Conservation (phyloP, 2,888 invertebrate genomes). For the Invenusta paracnida region DNA sequence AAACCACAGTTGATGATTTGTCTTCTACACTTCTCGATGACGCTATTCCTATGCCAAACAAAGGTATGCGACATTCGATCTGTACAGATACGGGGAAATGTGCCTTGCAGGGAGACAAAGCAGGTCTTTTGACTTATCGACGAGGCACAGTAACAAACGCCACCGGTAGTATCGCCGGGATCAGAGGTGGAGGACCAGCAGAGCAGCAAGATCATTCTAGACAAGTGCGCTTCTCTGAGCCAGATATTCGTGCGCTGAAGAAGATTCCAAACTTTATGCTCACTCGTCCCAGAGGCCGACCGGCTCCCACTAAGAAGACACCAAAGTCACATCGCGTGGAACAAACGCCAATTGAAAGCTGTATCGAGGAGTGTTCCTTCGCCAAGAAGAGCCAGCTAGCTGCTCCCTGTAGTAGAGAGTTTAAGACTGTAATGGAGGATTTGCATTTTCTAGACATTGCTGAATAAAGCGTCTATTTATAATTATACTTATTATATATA, state of each 20-base stretch:
- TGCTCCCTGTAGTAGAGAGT: background rate
- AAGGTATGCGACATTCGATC: background rate
- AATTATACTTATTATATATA: too few species aligned
- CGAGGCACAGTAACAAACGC: background rate
- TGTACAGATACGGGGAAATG: background rate
- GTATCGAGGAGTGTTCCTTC: background rate
- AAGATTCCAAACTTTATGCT: background rate
- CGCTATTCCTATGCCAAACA: background rate
- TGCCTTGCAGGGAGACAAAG: background rate
- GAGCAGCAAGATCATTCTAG: background rate
- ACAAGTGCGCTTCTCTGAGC: background rate
- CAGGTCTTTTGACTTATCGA: background rate
- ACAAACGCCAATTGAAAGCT: background rate
- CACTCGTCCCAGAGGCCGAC: background rate
- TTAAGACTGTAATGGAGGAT: background rate
- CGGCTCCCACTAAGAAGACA: background rate
- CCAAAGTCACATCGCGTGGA: too few species aligned
- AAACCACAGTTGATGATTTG: too few species aligned
- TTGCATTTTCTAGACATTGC: background rate
- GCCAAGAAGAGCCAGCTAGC: background rate
- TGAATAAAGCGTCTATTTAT: too few species aligned
- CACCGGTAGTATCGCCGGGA: background rate
- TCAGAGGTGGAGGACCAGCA: too few species aligned
- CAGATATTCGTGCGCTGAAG: background rate
- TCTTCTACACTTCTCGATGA: too few species aligned